A percentile compares a stretch with the other conserved stretches of the same genome.
phyloP scores from a whole-genome alignment of 2,888 invertebrate genomes.

The Idaea biselata region DNA sequence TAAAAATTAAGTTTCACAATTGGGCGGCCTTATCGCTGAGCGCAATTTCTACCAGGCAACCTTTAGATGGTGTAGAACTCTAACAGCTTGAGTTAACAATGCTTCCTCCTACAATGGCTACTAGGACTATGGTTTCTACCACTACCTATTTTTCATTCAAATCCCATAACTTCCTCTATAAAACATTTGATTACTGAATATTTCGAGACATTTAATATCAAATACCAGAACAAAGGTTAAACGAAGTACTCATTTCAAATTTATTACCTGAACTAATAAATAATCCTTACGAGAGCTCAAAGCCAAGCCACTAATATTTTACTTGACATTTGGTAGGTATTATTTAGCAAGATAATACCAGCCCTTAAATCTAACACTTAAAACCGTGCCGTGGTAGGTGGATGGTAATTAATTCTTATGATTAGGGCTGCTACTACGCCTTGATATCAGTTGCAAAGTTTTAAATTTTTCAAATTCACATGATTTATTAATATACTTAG shows the following conservation, averaged over 20 bases:
- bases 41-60: no score
- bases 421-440: not conserved
- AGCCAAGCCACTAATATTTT: not conserved
- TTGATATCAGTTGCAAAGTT: no score
- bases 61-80: no score
- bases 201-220: not conserved
- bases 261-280: not conserved
- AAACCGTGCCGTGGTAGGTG: not conserved
- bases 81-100: no score
- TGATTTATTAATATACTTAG: no score
- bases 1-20: no score
- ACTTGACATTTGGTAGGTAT: not conserved
- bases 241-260: not conserved
- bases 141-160: no score
- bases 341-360: not conserved
- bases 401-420: not conserved
- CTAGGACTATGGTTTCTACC: no score
- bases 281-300: not conserved
- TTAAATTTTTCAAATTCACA: no score
- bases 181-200: not conserved
- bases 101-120: no score
- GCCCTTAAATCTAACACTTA: not conserved
- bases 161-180: no score
- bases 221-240: not conserved
- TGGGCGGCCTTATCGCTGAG: no score